Evolutionary conservation across 2,888 invertebrate genomes (phyloP).

Genomic region (Acleris sparsana): DNA sequence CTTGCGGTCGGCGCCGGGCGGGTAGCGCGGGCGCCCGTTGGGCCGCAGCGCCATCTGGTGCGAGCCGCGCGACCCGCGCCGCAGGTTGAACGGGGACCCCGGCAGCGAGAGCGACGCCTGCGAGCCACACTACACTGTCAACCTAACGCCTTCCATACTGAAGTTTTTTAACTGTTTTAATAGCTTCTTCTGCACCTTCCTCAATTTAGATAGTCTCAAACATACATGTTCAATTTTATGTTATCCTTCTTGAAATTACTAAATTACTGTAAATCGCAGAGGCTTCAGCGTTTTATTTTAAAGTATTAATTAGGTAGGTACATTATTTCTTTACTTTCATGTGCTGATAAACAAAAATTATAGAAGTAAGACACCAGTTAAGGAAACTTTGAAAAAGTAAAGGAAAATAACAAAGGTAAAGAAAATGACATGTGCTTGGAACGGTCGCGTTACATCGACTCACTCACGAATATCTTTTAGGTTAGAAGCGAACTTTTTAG

Average conservation of each 20-base stretch:
- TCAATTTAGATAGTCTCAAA: conserved; percentile 69
- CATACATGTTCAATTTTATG: conserved; percentile 41
- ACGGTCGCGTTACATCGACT: conserved; percentile 65
- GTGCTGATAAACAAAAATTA: conserved; percentile 81
- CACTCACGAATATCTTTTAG: conserved; percentile 40
- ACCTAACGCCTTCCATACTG: conserved; percentile 9
- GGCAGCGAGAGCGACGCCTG: conserved; percentile 98
- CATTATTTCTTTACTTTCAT: conserved; percentile 72
- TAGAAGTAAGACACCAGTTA: conserved; percentile 53
- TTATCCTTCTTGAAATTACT: not conserved
- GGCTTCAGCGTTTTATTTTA: conserved; percentile 56
- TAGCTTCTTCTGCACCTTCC: conserved; percentile 56
- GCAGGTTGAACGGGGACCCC: conserved; percentile 97
- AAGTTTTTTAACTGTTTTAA: conserved; percentile 18
- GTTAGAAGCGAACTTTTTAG: not conserved
- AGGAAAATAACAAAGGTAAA: conserved; percentile 53
- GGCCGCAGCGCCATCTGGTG: conserved; percentile 94
- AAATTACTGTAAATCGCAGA: conserved; percentile 62
- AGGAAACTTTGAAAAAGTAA: conserved; percentile 51
- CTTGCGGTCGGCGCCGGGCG: conserved; percentile 94
- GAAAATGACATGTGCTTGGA: conserved; percentile 61
- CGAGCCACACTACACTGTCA: conserved; percentile 51
- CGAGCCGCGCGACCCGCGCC: conserved; percentile 94
- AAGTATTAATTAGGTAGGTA: conserved; percentile 47
- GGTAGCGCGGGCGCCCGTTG: conserved; percentile 91